Evolutionary conservation across 2,797 vertebrate species (phyloP).

Genomic region (Enoplosus armatus): DNA sequence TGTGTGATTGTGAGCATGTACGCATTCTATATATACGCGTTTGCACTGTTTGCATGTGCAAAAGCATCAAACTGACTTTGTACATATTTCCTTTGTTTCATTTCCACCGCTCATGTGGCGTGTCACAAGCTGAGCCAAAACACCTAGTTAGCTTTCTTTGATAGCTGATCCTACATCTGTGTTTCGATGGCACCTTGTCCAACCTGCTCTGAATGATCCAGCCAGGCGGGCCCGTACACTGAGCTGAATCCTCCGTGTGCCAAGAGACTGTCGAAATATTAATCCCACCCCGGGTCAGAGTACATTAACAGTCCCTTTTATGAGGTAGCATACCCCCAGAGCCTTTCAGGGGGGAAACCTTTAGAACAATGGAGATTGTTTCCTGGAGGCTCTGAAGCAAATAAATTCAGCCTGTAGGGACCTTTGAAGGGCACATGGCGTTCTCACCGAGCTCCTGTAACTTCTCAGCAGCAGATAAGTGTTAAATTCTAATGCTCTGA

Average conservation of each 20-base stretch:
- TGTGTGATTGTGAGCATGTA: conserved; percentile 19
- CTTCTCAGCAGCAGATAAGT: conserved; percentile 70
- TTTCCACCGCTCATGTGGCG: conserved; percentile 32
- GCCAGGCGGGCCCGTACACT: conserved; percentile 9
- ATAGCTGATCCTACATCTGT: conserved; percentile 67
- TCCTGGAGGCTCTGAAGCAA: conserved; percentile 67
- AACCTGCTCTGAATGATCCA: conserved; percentile 51
- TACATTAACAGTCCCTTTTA: conserved; percentile 77
- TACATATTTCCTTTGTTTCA: conserved; percentile 58
- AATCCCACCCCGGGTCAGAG: conserved; percentile 70
- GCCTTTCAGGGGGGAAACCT: conserved; percentile 56
- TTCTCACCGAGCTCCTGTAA: conserved; percentile 63
- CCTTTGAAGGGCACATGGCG: conserved; percentile 63
- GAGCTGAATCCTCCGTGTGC: conserved; percentile 47
- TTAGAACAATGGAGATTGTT: conserved; percentile 65
- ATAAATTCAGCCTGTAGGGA: conserved; percentile 68
- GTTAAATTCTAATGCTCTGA: conserved; percentile 59
- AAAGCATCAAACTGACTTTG: conserved; percentile 31
- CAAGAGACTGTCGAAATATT: conserved; percentile 69
- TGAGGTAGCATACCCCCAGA: conserved; percentile 60
- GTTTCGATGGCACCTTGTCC: conserved; percentile 68
- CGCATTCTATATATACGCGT: conserved; percentile 3
- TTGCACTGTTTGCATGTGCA: conserved; percentile 2
- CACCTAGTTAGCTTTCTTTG: conserved; percentile 65
- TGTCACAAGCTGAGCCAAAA: conserved; percentile 63